A percentile compares a stretch with the other conserved stretches of the same genome.
Conservation (phyloP, 2,797 vertebrate genomes). For the Danio tinwini region DNA sequence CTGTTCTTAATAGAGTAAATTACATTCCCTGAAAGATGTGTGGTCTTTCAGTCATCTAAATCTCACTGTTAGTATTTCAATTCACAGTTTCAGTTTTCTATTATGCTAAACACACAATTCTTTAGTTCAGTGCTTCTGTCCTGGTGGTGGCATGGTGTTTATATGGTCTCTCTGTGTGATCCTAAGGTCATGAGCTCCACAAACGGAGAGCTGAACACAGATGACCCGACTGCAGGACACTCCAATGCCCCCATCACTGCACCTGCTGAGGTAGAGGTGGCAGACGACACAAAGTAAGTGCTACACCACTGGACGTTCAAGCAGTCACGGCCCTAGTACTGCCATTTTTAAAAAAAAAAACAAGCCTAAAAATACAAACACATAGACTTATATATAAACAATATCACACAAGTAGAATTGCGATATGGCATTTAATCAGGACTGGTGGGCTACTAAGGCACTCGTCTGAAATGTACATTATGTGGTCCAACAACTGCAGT, state of each 20-base stretch:
- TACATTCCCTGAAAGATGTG: background rate
- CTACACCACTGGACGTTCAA: background rate
- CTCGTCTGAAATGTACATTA: no score
- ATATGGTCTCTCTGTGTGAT: conserved; percentile 24
- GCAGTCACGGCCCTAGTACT: background rate
- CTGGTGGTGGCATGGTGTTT: no score
- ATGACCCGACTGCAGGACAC: conserved; percentile 95
- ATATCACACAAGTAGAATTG: no score
- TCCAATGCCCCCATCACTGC: conserved; percentile 98
- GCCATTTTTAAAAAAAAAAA: no score
- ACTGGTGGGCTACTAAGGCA: no score
- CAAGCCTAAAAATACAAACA: no score
- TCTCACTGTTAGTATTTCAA: background rate
- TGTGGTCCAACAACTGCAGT: no score
- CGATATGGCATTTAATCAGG: no score
- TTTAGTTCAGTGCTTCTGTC: no score
- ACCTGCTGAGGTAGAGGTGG: conserved; percentile 93
- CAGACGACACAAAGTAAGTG: conserved; percentile 95
- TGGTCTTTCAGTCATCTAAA: background rate
- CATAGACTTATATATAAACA: no score
- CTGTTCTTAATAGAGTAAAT: background rate
- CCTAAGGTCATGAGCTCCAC: conserved; percentile 95
- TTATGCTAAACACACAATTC: background rate
- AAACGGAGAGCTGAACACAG: conserved; percentile 95
- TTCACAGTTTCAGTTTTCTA: background rate